A percentile compares a stretch with the other conserved stretches of the same genome.
These are phyloP conservation scores for Poecilus cupreus DNA, from an alignment of 2,888 invertebrate genomes.

Conservation along the genomic window DNA sequence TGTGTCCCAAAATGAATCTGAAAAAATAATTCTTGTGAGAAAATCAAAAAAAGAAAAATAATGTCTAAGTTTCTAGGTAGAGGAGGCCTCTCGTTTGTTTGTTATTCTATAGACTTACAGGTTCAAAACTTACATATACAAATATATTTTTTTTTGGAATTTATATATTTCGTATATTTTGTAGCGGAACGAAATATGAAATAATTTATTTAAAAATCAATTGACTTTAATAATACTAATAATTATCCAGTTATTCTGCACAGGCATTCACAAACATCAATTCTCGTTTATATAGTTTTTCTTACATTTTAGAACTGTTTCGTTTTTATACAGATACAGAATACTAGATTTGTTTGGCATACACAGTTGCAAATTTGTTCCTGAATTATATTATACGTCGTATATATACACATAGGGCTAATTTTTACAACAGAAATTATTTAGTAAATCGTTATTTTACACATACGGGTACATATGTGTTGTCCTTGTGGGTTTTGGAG, in stretches of 20 bases:
- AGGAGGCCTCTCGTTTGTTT: conserved; percentile 12
- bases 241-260: conserved; percentile 52
- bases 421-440: conserved; percentile 54
- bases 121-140: conserved; percentile 59
- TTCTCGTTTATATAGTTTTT: conserved; percentile 19
- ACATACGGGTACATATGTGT: conserved; percentile 52
- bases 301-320: conserved; percentile 37
- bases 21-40: conserved; percentile 54
- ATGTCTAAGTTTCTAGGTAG: background rate
- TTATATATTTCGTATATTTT: conserved; percentile 54
- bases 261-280: conserved; percentile 57
- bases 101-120: conserved; percentile 50
- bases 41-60: conserved; percentile 29
- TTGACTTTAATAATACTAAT: conserved; percentile 58
- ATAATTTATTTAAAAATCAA: conserved; percentile 58
- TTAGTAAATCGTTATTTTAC: background rate
- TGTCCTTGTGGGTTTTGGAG: conserved; percentile 58
- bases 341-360: conserved; percentile 59
- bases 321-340: conserved; percentile 56
- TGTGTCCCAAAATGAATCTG: conserved; percentile 59
- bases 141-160: conserved; percentile 11
- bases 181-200: conserved; percentile 56
- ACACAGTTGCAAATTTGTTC: conserved; percentile 52
- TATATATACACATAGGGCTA: conserved; percentile 45
- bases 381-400: conserved; percentile 47